Conservation (phyloP, 2,888 invertebrate genomes). For the Andrena fulva region DNA sequence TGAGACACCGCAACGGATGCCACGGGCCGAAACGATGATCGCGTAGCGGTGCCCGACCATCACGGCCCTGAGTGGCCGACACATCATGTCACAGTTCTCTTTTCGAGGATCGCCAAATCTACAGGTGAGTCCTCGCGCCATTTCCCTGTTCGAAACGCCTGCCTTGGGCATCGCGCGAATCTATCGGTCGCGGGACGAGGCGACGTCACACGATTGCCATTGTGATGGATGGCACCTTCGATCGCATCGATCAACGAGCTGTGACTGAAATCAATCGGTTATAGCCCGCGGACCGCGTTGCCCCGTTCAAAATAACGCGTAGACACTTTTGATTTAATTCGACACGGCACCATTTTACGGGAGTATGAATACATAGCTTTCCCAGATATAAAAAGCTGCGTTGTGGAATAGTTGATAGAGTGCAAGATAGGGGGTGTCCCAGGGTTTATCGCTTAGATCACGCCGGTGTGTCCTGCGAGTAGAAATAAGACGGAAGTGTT, state of each 20-base stretch:
- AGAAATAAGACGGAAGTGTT: too few relatives aligned
- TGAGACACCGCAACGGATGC: constrained; percentile 49
- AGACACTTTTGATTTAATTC: not conserved
- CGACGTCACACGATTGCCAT: not conserved
- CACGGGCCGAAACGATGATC: constrained; percentile 79
- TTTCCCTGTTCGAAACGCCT: not conserved
- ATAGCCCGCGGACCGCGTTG: not conserved
- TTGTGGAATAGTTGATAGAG: too few relatives aligned
- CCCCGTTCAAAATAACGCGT: not conserved
- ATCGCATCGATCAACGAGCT: constrained; percentile 43
- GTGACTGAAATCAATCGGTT: constrained; percentile 25
- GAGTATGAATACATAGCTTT: not conserved
- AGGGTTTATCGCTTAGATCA: too few relatives aligned
- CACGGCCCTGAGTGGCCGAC: constrained; percentile 86
- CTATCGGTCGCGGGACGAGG: constrained; percentile 1
- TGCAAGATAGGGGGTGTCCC: too few relatives aligned
- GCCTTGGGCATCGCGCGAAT: not conserved
- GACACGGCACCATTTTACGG: not conserved
- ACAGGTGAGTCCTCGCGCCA: constrained; percentile 85
- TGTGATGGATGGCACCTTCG: constrained; percentile 43
- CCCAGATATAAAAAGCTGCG: too few relatives aligned
- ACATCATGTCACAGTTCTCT: constrained; percentile 90
- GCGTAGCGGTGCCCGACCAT: constrained; percentile 82
- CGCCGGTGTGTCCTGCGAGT: too few relatives aligned
- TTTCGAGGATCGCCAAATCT: constrained; percentile 89